Evolutionary conservation across 2,113 vertebrate genomes (phyloP).

Genomic region (Anguilla rostrata): DNA sequence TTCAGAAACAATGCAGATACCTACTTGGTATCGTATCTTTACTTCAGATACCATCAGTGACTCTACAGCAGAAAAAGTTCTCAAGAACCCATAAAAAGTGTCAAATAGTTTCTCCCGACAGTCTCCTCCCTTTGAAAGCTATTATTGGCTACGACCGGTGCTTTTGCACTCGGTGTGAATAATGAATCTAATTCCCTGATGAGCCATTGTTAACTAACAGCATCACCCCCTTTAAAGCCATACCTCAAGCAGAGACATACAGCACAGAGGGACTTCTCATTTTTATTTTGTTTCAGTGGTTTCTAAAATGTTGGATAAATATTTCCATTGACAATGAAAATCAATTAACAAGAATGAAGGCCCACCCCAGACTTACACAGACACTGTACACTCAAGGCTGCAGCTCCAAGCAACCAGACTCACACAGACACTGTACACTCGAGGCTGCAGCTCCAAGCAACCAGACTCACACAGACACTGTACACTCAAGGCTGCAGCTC

Average conservation of each 20-base stretch:
- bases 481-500: conserved; percentile 18
- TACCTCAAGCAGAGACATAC: neutral
- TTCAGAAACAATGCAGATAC: neutral
- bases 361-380: no score
- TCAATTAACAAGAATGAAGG: no score
- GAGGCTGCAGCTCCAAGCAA: conserved; percentile 66
- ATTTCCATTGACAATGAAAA: no score
- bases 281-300: neutral
- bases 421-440: conserved; percentile 38
- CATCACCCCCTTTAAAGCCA: neutral
- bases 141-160: neutral
- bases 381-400: conserved; percentile 51
- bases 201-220: neutral
- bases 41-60: neutral
- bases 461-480: neutral
- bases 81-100: neutral
- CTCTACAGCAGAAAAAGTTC: neutral
- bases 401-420: conserved; percentile 58
- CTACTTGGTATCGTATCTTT: neutral
- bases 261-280: neutral
- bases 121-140: neutral
- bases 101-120: neutral
- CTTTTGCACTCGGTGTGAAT: neutral
- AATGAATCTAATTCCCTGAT: neutral
- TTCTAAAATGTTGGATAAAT: neutral